phyloP scores from a whole-genome alignment of 2,888 invertebrate species.

The Hypselothyrea guttata region DNA sequence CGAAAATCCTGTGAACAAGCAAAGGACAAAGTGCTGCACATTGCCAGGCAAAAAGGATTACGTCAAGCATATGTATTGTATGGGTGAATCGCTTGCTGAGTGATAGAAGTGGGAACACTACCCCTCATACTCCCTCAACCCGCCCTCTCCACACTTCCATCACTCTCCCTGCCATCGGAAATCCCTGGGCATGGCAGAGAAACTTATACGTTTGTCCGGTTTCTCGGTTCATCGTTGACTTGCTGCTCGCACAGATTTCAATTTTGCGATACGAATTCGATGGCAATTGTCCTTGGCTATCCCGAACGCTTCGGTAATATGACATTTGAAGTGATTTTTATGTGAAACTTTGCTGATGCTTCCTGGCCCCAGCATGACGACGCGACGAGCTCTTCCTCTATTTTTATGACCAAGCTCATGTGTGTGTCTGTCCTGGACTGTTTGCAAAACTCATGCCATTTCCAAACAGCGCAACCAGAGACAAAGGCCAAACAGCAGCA shows the following conservation, averaged over 20 bases:
- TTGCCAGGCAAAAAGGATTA: slow-evolving; percentile 72
- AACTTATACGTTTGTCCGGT: slow-evolving; percentile 67
- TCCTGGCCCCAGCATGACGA: slow-evolving; percentile 46
- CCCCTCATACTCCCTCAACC: slow-evolving; percentile 5
- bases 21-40: slow-evolving; percentile 76
- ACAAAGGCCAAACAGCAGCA: slow-evolving; percentile 57
- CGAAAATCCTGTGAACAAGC: slow-evolving; percentile 76
- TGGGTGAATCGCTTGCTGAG: slow-evolving; percentile 44
- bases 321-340: slow-evolving; percentile 78
- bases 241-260: slow-evolving; percentile 67
- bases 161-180: neutral
- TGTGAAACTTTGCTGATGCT: slow-evolving; percentile 77
- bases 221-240: slow-evolving; percentile 33
- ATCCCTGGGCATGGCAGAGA: slow-evolving; percentile 12
- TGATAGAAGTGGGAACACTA: no score
- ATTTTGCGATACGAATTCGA: slow-evolving; percentile 76
- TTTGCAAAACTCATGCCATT: slow-evolving; percentile 72
- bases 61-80: slow-evolving; percentile 78
- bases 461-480: slow-evolving; percentile 56
- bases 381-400: slow-evolving; percentile 20
- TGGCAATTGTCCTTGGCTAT: slow-evolving; percentile 67
- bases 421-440: slow-evolving; percentile 48
- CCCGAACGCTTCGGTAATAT: slow-evolving; percentile 61
- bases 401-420: slow-evolving; percentile 58
- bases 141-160: neutral